Evolutionary conservation across 2,797 vertebrate species (phyloP), one percentile per base, ranked within the genome.

Genomic region (Spondyliosoma cantharus): DNA sequence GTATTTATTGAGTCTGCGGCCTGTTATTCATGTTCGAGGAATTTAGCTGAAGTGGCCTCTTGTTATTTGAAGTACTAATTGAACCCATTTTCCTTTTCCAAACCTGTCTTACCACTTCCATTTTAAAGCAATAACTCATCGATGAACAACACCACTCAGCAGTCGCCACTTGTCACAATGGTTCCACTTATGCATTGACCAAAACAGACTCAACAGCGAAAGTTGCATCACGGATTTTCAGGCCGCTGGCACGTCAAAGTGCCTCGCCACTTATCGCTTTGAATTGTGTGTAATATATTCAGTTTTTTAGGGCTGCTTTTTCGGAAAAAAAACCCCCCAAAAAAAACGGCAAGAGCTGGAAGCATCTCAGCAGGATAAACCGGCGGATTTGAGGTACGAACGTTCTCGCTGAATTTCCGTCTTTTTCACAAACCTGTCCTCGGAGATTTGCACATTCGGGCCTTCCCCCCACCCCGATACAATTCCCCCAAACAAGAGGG

Each of bases 121-220:
- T 95, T 95, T 93, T 92, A 95, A 94, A 94, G 94, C 94, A 95
- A 95, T 94, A 95, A 94, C 93, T 92, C 92, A 71, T 86, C 77
- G 92, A 92, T 92, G 93, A 92, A 88, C 92, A 87, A 80, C 86
- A 67, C 83, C 94, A 94, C 94, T 95, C 92, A 43, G 72, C 84
- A 22, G 87, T 69, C 63, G 86, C 86, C 93, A 94, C 94, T 95
- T 77, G 86, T 93, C 86, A 91, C 91, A 69, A 92, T 91, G 91
- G 90, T 65, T 90, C 91, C 93, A 93, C 94, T 94, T 71, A 76
- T 87, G 85, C 90, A 84, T 78, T 93, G 93, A 95, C 93, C 94
- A 93, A 95, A 95, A 94, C 94, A 95, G 93, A 92, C 89, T 91
- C 88, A 68, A 90, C 88, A 83, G 86, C n/a, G 52, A 79, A 74